Base-by-base conservation (phyloP, 2,888 invertebrate genomes). In the Drosophila aldrichi region DNA sequence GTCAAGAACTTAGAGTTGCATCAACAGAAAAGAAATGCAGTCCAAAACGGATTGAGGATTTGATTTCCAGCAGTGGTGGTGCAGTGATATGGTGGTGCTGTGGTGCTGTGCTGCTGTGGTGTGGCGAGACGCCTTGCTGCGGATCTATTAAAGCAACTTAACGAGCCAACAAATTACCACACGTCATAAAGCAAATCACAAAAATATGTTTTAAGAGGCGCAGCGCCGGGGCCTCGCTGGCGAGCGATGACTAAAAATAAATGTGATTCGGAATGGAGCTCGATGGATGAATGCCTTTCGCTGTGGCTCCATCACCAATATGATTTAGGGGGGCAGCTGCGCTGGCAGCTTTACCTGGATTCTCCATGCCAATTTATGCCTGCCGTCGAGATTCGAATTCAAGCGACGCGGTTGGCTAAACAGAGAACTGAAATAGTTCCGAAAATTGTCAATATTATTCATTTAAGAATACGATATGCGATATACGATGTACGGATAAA, bases 151-250 rank as follows among this genome's bases (percentile, higher is more conserved):
- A 89, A 78, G 81, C 66, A 77, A 90, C 87, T 90, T 90, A 91
- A 91, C 88, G 92, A 92, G 87, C 89, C 91, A 90, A 92, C 92
- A 92, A 92, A 92, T 92, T 91, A 91, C 91, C 89, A 88, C 92
- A 92, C 91, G 82, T 90, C 90, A 92, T 92, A 91, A 92, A 91
- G 67, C 70, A 78, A 74, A 82, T 79, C 76, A 79, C 89, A 72
- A 63, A 74, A 72, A 68, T 60, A 66, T 61, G 60, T 71, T 56
- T 43, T 52, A 52, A 60, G 68, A 68, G 74, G 70, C 61, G 49
- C 49, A 51, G n/a, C 32, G 49, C 48, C 7, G 57, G 41, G 70
- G 49, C 49, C 49, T 32, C 18, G 48, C 14, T 18, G 49, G 22
- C 54, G 40, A 41, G 43, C 41, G 65, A 29, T 48, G 34, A 48